Percentiles rank a stretch among this genome's conserved stretches.
Conservation (phyloP, 2,797 vertebrate species). For the Alauda arvensis region DNA sequence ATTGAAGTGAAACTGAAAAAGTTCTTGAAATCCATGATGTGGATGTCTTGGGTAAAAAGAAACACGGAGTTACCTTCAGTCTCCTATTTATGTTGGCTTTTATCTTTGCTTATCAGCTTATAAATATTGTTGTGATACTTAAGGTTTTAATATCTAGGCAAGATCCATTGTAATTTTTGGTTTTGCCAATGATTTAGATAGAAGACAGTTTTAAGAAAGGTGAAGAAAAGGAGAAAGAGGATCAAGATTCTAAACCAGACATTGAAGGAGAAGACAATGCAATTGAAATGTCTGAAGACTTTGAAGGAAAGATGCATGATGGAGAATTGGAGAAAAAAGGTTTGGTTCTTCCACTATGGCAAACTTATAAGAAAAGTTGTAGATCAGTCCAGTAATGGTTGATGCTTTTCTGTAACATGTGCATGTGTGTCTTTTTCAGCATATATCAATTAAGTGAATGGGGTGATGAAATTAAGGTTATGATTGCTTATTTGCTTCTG, state of each 20-base stretch:
- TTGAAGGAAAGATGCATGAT: conserved; percentile 91
- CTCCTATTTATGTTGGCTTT: not conserved
- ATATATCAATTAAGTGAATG: not conserved
- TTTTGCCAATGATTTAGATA: conserved; percentile 74
- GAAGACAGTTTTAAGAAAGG: conserved; percentile 89
- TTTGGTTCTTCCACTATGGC: conserved; percentile 43
- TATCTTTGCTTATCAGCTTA: not conserved
- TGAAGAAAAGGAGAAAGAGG: conserved; percentile 85
- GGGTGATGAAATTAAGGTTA: not conserved
- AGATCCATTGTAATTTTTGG: not conserved
- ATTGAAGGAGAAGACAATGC: conserved; percentile 91
- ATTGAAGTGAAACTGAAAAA: not conserved
- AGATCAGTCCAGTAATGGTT: not conserved
- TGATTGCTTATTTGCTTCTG: not conserved
- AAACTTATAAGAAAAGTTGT: not conserved
- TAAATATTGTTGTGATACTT: not conserved
- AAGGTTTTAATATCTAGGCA: not conserved
- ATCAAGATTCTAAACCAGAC: conserved; percentile 81
- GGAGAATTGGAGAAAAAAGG: conserved; percentile 83
- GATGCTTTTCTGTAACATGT: not conserved
- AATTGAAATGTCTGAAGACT: conserved; percentile 98
- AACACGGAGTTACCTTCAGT: not conserved
- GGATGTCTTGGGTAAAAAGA: not conserved
- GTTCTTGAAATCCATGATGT: not conserved
- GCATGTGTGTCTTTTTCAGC: not conserved